Evolutionary conservation across 2,888 invertebrate genomes (phyloP).

Genomic region (Lottia scabra): DNA sequence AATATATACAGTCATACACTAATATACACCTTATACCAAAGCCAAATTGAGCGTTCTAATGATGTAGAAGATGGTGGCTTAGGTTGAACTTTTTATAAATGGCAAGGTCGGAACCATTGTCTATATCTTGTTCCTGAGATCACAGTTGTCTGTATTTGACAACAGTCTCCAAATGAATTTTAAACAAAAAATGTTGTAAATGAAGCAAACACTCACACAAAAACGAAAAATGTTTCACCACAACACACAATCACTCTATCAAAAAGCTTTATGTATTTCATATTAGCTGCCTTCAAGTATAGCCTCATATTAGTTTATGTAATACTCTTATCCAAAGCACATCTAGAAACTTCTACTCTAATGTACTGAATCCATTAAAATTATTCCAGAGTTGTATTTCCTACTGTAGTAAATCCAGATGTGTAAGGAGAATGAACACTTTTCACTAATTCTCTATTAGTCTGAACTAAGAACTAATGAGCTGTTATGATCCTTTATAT

Average conservation of each 20-base stretch:
- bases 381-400: too few species aligned
- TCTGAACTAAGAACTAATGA: too few species aligned
- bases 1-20: background rate
- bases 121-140: background rate
- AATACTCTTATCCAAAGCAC: too few species aligned
- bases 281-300: background rate
- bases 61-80: background rate
- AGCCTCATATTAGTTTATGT: background rate
- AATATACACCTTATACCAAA: background rate
- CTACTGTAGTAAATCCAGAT: too few species aligned
- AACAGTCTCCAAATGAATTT: background rate
- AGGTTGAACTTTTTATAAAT: slow-evolving; percentile 1
- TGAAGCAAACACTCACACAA: too few species aligned
- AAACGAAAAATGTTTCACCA: background rate
- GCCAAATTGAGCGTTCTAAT: background rate
- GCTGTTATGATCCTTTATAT: too few species aligned
- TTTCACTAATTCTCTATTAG: too few species aligned
- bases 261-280: background rate
- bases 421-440: too few species aligned
- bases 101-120: slow-evolving; percentile 7
- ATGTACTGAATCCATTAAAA: too few species aligned
- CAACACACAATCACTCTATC: background rate
- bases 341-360: too few species aligned
- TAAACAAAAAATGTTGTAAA: too few species aligned
- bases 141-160: background rate